A percentile compares a stretch with the other conserved stretches of the same genome.
These are phyloP conservation scores for Diuraphis noxia DNA, from an alignment of 1,140 invertebrate species.

Conservation along the genomic window DNA sequence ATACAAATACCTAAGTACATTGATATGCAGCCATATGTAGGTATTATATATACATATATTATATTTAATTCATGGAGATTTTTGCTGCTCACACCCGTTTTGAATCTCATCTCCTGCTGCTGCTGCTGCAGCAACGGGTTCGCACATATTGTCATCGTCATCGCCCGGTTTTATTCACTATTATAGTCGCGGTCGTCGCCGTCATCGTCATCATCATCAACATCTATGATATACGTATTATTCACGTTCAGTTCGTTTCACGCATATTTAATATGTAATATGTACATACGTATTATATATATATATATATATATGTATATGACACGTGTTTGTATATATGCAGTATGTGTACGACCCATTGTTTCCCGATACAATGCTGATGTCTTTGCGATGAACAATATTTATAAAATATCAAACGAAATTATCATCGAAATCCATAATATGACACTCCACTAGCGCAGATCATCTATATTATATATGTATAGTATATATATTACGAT, in stretches of 20 bases:
- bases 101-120: neutral
- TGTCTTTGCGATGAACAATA: neutral
- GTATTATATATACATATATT: neutral
- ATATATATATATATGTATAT: neutral
- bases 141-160: neutral
- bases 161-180: neutral
- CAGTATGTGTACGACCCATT: neutral
- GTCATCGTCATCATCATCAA: neutral
- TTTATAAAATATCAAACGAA: neutral
- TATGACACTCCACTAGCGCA: neutral
- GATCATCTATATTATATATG: neutral
- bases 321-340: neutral
- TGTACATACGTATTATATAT: neutral
- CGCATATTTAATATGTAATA: neutral
- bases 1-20: neutral
- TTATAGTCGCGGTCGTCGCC: neutral
- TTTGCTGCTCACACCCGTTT: neutral
- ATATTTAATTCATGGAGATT: neutral
- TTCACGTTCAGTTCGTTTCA: neutral
- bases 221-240: neutral
- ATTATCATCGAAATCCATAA: constrained; percentile 16
- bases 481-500: too few relatives aligned
- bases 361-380: constrained; percentile 24
- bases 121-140: neutral
- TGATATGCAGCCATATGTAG: neutral